Evolutionary conservation across 1,140 invertebrate species (phyloP).

Genomic region (Nephotettix cincticeps): DNA sequence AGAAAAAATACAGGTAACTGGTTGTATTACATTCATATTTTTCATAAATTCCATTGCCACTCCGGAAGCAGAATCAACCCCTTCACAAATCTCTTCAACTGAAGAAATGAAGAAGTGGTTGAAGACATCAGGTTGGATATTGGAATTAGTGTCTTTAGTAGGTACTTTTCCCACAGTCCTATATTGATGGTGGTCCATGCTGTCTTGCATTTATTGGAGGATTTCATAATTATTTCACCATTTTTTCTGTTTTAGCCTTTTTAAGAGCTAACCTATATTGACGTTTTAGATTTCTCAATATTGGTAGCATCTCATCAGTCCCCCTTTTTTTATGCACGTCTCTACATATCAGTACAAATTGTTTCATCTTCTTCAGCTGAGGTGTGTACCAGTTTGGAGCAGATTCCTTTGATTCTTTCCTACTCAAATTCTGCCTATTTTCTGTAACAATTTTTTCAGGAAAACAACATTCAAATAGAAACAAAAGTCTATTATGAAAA

Average conservation of each 20-base stretch:
- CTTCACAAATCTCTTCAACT: not conserved
- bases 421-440: not conserved
- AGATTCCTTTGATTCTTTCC: not conserved
- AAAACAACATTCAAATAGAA: not conserved
- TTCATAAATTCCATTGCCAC: not conserved
- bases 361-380: not conserved
- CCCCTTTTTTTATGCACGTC: not conserved
- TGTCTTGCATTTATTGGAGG: not conserved
- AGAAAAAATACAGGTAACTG: not conserved
- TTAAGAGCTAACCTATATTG: not conserved
- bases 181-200: slow-evolving; percentile 4
- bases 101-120: not conserved
- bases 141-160: not conserved
- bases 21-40: not conserved
- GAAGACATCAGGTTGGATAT: not conserved
- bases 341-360: not conserved
- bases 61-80: not conserved
- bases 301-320: not conserved
- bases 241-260: not conserved
- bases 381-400: not conserved
- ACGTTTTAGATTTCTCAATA: not conserved
- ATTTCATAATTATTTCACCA: not conserved
- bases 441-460: not conserved
- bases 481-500: not conserved
- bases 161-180: not conserved